These are phyloP conservation scores for Mastomys coucha DNA, from an alignment of 2,113 vertebrate species.

Conservation along the genomic window DNA sequence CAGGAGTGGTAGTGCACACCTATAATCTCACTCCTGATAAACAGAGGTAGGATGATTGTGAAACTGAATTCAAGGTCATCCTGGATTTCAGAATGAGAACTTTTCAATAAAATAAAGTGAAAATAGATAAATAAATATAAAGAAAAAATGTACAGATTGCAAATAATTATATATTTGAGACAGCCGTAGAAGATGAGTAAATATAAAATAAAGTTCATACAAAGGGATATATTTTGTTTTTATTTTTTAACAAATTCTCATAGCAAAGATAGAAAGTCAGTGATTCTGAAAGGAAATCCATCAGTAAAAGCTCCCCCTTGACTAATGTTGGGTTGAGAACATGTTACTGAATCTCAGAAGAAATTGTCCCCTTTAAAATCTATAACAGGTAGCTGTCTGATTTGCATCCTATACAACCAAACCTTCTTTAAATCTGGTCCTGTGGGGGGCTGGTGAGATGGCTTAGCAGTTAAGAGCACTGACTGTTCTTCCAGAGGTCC, in stretches of 20 bases:
- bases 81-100: background rate
- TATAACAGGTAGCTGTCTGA: background rate
- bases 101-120: background rate
- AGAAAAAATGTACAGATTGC: background rate
- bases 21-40: background rate
- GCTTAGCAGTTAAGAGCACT: too few relatives aligned
- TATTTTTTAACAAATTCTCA: background rate
- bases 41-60: background rate
- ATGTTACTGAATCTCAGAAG: background rate
- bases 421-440: background rate
- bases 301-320: conserved; percentile 22
- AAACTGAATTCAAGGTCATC: background rate
- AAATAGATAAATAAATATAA: background rate
- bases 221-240: background rate
- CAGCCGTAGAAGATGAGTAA: background rate
- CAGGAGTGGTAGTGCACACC: background rate
- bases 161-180: conserved; percentile 7
- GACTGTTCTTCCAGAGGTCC: too few relatives aligned
- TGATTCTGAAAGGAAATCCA: conserved; percentile 35
- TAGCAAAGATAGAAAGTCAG: background rate
- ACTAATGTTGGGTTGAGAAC: background rate
- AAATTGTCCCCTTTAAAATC: background rate
- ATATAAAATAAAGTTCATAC: background rate
- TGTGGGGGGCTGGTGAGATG: too few relatives aligned
- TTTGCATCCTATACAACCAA: background rate